Evolutionary conservation across 2,888 invertebrate species (phyloP).

Genomic region (Thumatha senex): DNA sequence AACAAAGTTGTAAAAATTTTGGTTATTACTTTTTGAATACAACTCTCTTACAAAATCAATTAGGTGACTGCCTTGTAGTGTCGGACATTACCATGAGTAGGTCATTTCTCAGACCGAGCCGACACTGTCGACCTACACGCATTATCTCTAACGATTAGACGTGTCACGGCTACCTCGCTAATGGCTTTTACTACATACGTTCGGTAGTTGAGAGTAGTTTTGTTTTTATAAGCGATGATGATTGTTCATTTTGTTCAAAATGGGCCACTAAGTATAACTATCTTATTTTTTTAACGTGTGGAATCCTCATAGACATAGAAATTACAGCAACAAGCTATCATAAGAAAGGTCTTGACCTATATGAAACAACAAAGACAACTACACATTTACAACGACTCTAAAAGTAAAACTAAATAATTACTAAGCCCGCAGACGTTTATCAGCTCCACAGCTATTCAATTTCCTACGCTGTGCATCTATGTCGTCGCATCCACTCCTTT

Average conservation of each 20-base stretch:
- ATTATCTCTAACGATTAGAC: slow-evolving; percentile 24
- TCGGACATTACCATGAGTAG: too few species aligned
- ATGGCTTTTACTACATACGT: slow-evolving; percentile 22
- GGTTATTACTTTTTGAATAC: too few species aligned
- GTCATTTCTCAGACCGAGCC: too few species aligned
- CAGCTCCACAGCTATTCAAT: slow-evolving; percentile 66
- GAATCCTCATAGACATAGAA: neutral
- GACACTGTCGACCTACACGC: slow-evolving; percentile 9
- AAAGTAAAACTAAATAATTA: slow-evolving; percentile 71
- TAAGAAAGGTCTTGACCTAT: too few species aligned
- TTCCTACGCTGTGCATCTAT: slow-evolving; percentile 74
- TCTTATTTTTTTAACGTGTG: too few species aligned
- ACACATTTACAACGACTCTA: neutral
- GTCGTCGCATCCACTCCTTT: slow-evolving; percentile 68
- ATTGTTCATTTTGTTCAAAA: neutral
- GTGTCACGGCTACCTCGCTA: slow-evolving; percentile 30
- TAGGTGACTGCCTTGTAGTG: too few species aligned
- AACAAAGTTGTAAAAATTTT: too few species aligned
- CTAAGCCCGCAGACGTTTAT: slow-evolving; percentile 55
- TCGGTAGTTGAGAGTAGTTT: slow-evolving; percentile 11
- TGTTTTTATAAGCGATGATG: slow-evolving; percentile 2
- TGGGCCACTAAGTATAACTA: neutral
- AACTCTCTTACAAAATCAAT: too few species aligned
- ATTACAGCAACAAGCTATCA: slow-evolving; percentile 42
- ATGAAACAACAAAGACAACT: too few species aligned